Base-by-base conservation (phyloP, 2,888 invertebrate species). In the Stenchaetothrips biformis region DNA sequence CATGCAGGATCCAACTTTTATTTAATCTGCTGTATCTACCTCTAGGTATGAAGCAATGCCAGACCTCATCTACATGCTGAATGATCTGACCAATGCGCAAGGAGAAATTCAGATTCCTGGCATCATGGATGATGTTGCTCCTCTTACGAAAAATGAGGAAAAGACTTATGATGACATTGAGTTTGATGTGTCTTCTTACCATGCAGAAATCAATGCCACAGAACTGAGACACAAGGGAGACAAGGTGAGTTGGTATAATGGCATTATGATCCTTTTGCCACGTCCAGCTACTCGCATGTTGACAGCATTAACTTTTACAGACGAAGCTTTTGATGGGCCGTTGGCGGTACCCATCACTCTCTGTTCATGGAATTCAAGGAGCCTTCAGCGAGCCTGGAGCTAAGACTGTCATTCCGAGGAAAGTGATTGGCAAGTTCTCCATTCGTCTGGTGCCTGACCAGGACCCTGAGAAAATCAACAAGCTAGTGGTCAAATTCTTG, bases 351-450 rank as follows among this genome's bases (percentile, higher is more conserved):
- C 99, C 99, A 2, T 94, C 94, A 80, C 89, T 99, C 11, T 98
- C 98, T 0, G 89, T 99, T 79, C 99, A 99, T 87, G 98, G 98
- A 74, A 95, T 98, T 85, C 97, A 99, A 89, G 98, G 92, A 49
- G 98, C 98, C 8, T 98, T 98, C 85, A 93, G 93, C 86, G 98
- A 95, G 83, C 90, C 94, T 0, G 99, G 99, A 18, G 93, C 94
- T 27, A 99, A 99, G 87, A 99, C 99, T 80, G 98, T 99, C 0
- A 98, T 97, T 84, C 96, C 96, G 0, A 91, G 93, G 78, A 95
- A 96, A 88, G 98, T 99, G 0, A 93, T 92, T 84, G 99, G 98
- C 37, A 99, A 99, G 88, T 99, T 99, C 88, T 98, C 98, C 0
- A 93, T 99, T 83, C 92, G 99, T 80, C 92, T 97, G 84, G 99